Evolutionary conservation across 2,113 vertebrate genomes (phyloP), one percentile per base, ranked within the genome.

Genomic region (Rallus limicola): DNA sequence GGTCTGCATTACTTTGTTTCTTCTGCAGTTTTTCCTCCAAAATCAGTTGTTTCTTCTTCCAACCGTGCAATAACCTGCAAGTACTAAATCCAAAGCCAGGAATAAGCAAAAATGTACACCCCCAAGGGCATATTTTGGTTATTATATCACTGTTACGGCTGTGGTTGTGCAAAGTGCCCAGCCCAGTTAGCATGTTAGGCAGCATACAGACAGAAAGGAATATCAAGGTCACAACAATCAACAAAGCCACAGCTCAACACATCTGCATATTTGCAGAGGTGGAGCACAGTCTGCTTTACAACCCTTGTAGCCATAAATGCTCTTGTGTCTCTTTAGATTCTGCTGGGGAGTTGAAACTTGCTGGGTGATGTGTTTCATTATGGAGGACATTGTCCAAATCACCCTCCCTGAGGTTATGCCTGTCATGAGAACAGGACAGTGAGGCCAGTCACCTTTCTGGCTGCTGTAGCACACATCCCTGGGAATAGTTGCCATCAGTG

Each of bases 141-240:
- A 11, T 34, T 68, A 4, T 25, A 12, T 67, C 19, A 17, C 21
- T 82, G 42, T 52, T 74, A 40, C 10, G 72, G 10, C 44, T 46
- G 36, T 74, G 65, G 28, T 78, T 93, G 18, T 69, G 59, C 65
- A 69, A 81, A 93, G 75, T 74, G 56, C n/a, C 55, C 62, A 63
- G 74, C 18, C 53, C 46, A 40, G n/a, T 77, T 72, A 72, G 76
- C 1, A 0, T 58, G 50, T n/a, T 65, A 55, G 82, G 82, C 68
- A 42, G 71, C 0, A 0, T n/a, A 11, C 16, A 48, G 40, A 18
- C 38, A 21, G 69, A 58, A 29, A 64, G 29, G 56, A 78, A 65
- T 68, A 79, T 69, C n/a, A 33, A 70, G 64, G 74, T 76, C 59
- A n/a, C 48, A 82, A 16, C 50, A 33, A 25, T 67, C 65, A 86